phyloP scores from a whole-genome alignment of 2,113 vertebrate species.

The Gopherus evgoodei region DNA sequence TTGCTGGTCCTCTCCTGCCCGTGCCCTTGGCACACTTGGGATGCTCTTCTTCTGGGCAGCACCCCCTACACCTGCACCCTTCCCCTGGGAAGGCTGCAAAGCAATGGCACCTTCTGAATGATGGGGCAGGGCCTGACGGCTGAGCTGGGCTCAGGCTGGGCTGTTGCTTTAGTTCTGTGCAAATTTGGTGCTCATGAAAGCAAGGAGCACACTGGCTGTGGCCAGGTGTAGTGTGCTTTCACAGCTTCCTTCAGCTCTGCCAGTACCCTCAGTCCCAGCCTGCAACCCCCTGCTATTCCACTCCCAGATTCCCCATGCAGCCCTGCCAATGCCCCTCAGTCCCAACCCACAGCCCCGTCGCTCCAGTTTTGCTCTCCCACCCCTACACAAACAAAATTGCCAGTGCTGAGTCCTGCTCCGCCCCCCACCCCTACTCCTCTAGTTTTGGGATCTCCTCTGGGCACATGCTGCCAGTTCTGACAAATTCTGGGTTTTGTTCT shows the following conservation, averaged over 20 bases:
- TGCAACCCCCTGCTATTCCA: neutral
- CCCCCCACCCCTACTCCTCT: too few relatives aligned
- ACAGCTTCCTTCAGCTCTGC: neutral
- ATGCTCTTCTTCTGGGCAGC: neutral
- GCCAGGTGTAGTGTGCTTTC: neutral
- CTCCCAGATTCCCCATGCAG: too few relatives aligned
- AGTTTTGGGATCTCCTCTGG: neutral
- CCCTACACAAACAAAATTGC: neutral
- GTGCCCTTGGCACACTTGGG: too few relatives aligned
- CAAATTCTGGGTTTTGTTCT: neutral
- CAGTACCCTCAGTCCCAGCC: neutral
- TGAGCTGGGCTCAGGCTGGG: neutral
- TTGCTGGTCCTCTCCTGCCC: neutral
- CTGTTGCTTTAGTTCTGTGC: neutral
- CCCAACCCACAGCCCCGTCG: neutral
- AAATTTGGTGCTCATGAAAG: neutral
- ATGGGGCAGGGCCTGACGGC: neutral
- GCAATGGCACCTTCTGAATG: neutral
- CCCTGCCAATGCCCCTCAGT: too few relatives aligned
- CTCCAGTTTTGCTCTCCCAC: neutral
- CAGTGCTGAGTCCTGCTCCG: neutral
- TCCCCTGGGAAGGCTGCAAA: neutral
- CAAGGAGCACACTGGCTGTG: neutral
- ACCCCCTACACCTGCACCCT: too few relatives aligned
- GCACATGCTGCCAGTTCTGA: neutral